Conservation (phyloP, 2,113 vertebrate species). For the Lagopus leucura region DNA sequence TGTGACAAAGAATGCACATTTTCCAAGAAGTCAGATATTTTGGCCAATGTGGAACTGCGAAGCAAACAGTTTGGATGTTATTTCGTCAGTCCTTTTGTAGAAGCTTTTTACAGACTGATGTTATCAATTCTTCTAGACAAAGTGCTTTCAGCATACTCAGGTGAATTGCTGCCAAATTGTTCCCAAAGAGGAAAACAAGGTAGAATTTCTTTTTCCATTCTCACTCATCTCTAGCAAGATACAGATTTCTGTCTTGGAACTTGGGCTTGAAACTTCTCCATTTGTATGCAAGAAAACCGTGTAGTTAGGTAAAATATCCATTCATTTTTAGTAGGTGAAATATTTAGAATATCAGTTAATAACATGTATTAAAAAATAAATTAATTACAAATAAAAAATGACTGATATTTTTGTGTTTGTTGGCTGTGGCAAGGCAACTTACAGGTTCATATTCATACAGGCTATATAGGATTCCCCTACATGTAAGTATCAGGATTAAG, state of each 20-base stretch:
- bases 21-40: constrained; percentile 12
- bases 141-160: background rate
- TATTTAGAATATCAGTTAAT: background rate
- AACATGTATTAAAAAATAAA: background rate
- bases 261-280: background rate
- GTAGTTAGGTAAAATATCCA: background rate
- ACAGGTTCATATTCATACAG: background rate
- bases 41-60: background rate
- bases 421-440: background rate
- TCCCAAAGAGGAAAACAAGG: background rate
- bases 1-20: background rate
- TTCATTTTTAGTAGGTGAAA: background rate
- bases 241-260: background rate
- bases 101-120: constrained; percentile 14
- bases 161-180: background rate
- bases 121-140: constrained; percentile 1
- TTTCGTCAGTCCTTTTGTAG: background rate
- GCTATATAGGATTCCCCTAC: background rate
- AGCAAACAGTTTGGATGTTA: background rate
- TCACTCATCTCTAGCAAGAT: background rate
- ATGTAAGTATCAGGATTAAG: background rate
- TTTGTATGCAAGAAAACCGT: background rate
- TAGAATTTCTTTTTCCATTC: background rate
- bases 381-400: background rate
- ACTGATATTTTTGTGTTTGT: background rate